A percentile compares a stretch with the other conserved stretches of the same genome.
Evolutionary conservation across 2,113 vertebrate species (phyloP).

Genomic region (Hystrix cristata): DNA sequence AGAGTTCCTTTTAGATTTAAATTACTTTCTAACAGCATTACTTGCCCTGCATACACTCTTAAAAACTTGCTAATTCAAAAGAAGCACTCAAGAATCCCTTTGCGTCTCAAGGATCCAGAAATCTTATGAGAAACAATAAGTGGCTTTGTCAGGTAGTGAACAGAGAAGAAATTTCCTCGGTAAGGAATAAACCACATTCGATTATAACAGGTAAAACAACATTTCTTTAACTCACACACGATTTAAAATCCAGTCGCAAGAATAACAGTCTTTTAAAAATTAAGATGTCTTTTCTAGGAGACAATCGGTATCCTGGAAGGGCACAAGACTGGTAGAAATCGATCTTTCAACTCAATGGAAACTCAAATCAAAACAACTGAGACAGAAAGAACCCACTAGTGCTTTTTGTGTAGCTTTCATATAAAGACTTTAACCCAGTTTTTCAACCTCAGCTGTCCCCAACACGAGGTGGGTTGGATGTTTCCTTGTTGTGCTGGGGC

Average conservation of each 20-base stretch:
- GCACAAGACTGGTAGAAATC: background rate
- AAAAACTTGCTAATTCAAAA: constrained; percentile 79
- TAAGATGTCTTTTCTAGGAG: constrained; percentile 66
- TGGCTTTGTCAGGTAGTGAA: constrained; percentile 76
- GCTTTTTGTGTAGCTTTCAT: background rate
- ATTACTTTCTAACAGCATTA: constrained; percentile 81
- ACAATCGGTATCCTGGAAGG: background rate
- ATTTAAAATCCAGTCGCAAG: constrained; percentile 67
- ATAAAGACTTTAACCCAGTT: background rate
- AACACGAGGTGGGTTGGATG: background rate
- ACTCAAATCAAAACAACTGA: constrained; percentile 42
- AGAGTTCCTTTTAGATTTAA: constrained; percentile 80
- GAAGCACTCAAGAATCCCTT: constrained; percentile 71
- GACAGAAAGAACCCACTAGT: background rate
- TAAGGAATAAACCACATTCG: constrained; percentile 60
- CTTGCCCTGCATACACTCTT: constrained; percentile 56
- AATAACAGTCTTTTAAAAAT: constrained; percentile 73
- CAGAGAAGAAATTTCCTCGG: constrained; percentile 48
- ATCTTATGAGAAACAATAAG: constrained; percentile 74
- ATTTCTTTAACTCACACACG: constrained; percentile 58
- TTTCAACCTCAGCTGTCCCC: background rate
- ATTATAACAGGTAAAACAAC: constrained; percentile 65
- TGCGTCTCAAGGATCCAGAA: constrained; percentile 75
- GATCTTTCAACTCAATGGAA: constrained; percentile 2
- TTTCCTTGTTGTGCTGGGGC: background rate